Conservation (phyloP, 2,888 invertebrate genomes). For the Drosophila suboccidentalis region DNA sequence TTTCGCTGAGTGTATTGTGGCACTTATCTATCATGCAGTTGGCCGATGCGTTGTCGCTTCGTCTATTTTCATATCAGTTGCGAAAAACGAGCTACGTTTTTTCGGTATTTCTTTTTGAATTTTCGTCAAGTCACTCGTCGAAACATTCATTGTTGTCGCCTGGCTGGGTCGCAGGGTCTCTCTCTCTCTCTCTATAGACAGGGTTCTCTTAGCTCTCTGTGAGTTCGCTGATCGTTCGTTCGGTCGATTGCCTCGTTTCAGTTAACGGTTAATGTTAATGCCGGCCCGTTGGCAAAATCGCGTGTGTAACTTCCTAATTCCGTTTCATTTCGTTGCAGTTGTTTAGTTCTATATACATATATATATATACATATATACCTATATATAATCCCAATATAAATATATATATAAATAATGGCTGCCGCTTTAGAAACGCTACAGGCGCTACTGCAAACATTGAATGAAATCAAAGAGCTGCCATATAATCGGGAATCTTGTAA, state of each 20-base stretch:
- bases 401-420: constrained; percentile 69
- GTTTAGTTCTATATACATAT: constrained; percentile 28
- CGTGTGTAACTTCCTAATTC: constrained; percentile 54
- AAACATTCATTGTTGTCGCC: constrained; percentile 24
- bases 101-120: neutral
- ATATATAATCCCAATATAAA: constrained; percentile 44
- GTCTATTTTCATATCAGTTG: constrained; percentile 48
- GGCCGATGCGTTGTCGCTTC: constrained; percentile 28
- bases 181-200: neutral
- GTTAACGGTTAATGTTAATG: constrained; percentile 76
- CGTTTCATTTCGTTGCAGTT: constrained; percentile 49
- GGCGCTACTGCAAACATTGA: constrained; percentile 72
- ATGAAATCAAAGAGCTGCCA: constrained; percentile 79
- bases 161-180: constrained; percentile 10
- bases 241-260: constrained; percentile 63
- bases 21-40: constrained; percentile 42
- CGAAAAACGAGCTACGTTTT: constrained; percentile 15
- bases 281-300: constrained; percentile 59
- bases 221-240: constrained; percentile 58
- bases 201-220: constrained; percentile 20
- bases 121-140: constrained; percentile 50
- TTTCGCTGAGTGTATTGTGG: constrained; percentile 29
- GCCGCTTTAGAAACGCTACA: constrained; percentile 81
- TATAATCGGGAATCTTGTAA: constrained; percentile 83
- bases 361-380: constrained; percentile 12